Evolutionary conservation across 2,113 vertebrate genomes (phyloP), one percentile per base, ranked within the genome.

Genomic region (Stigmatopora nigra): DNA sequence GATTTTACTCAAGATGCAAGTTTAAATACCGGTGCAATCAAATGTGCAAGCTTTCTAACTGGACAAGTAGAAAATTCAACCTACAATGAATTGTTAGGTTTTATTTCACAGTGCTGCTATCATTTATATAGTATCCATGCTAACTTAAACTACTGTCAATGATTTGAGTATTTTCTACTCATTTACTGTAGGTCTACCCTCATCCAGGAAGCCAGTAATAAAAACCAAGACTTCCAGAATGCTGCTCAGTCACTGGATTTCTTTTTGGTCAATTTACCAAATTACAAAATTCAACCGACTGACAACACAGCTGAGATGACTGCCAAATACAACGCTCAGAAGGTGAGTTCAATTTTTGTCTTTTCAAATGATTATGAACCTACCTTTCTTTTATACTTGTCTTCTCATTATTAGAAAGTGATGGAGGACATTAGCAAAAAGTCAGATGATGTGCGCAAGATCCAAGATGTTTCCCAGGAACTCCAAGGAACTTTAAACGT

Each of bases 181-280:
- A 67, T 45, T 71, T 59, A 14, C 67, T 7, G 0, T 74, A 98
- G 97, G 79, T 88, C 92, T 70, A 88, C 86, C 72, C 89, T 91
- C 0, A 47, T 93, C 58, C 79, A 93, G 64, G 91, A 95, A 4
- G 84, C 88, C 16, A 72, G 75, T 73, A 91, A 88, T 59, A 90
- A 89, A 73, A 91, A 92, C 70, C 92, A 96, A 81, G 93, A 92
- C 68, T 95, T 95, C 79, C 91, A 91, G 76, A 94, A 88, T 44
- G 78, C 89, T 13, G 83, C 77, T n/a, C 92, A 97, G 65, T 93
- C 91, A 17, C 69, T 98, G 79, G 93, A 91, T 70, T 90, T 92
- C 78, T 98, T 93, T 88, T 84, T 99, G 80, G 88, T 92, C 72
- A 93, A 92, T 68, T 80, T 98, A 47, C 94, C 94, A 13, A 87